phyloP scores from a whole-genome alignment of 2,888 invertebrate species.

The Salticus scenicus region DNA sequence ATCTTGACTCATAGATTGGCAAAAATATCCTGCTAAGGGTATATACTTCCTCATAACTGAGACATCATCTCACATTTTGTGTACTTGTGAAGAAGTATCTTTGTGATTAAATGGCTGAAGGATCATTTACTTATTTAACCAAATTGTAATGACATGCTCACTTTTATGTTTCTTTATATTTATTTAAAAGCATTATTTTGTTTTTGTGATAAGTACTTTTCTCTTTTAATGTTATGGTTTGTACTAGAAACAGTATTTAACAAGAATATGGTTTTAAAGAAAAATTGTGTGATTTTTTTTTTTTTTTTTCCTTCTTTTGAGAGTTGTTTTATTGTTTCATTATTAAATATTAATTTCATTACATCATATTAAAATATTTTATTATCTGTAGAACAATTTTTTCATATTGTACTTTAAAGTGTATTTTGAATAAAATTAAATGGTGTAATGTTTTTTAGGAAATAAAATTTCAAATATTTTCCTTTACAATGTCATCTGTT shows the following conservation, averaged over 20 bases:
- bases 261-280: not conserved
- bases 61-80: not conserved
- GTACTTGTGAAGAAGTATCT: not conserved
- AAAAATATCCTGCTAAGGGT: not conserved
- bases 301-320: not conserved
- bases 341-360: not conserved
- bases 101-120: not conserved
- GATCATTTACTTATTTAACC: not conserved
- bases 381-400: not conserved
- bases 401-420: not conserved
- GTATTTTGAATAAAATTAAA: constrained; percentile 9
- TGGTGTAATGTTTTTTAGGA: constrained; percentile 9
- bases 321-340: not conserved
- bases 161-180: not conserved
- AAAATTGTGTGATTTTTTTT: not conserved
- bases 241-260: not conserved
- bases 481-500: not conserved
- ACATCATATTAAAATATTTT: not conserved
- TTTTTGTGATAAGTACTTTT: not conserved
- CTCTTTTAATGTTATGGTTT: not conserved
- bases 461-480: constrained; percentile 6
- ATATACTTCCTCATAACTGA: not conserved
- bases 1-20: not conserved
- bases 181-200: not conserved
- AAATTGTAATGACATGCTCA: not conserved